Conservation (phyloP, 2,888 invertebrate genomes). For the Sceliomorpha sp. region DNA sequence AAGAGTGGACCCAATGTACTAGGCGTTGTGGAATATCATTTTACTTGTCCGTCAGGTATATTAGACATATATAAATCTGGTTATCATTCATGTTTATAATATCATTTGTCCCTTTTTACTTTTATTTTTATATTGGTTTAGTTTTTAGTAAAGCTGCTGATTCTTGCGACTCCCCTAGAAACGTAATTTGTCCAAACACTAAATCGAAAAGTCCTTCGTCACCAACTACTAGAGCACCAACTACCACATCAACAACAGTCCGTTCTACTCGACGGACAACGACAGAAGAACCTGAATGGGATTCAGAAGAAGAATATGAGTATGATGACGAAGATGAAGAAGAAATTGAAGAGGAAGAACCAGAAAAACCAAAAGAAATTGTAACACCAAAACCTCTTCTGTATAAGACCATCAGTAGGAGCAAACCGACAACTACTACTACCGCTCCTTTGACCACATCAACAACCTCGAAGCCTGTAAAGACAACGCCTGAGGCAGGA, state of each 20-base stretch:
- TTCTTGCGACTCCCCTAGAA: conserved; percentile 94
- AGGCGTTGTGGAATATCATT: too few relatives aligned
- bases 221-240: conserved; percentile 77
- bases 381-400: conserved; percentile 69
- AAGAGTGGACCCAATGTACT: too few relatives aligned
- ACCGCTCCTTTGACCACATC: conserved; percentile 51
- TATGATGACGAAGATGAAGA: conserved; percentile 82
- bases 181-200: conserved; percentile 89
- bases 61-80: too few relatives aligned
- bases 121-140: too few relatives aligned
- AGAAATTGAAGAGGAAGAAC: conserved; percentile 80
- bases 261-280: conserved; percentile 80
- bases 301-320: conserved; percentile 79
- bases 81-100: too few relatives aligned
- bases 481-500: conserved; percentile 50
- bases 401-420: conserved; percentile 75
- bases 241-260: conserved; percentile 73
- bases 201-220: conserved; percentile 81
- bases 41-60: too few relatives aligned
- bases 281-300: conserved; percentile 77
- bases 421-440: conserved; percentile 65
- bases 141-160: too few relatives aligned
- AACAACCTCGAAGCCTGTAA: conserved; percentile 47
- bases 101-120: too few relatives aligned
- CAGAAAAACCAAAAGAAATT: conserved; percentile 60